These are phyloP conservation scores for Scaptomyza caliginosa DNA, from an alignment of 2,888 invertebrate genomes.

Conservation along the genomic window DNA sequence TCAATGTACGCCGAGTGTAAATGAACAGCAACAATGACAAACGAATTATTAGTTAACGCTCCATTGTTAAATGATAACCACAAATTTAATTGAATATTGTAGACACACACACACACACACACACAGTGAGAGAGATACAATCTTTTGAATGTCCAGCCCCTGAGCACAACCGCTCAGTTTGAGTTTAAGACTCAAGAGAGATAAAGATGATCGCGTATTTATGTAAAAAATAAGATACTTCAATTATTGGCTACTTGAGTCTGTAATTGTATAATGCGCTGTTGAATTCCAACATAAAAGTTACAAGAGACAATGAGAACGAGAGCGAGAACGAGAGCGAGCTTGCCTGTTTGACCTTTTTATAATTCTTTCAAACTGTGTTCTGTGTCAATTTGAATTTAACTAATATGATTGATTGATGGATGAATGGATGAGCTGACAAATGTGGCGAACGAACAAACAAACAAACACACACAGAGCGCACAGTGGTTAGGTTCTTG, in stretches of 20 bases:
- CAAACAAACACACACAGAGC: neutral
- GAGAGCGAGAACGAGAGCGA: neutral
- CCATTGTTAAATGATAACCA: conserved; percentile 71
- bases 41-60: conserved; percentile 50
- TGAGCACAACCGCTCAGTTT: conserved; percentile 11
- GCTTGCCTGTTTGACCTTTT: conserved; percentile 20
- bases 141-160: no score
- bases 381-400: conserved; percentile 38
- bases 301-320: neutral
- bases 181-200: conserved; percentile 21
- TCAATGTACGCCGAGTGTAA: conserved; percentile 34
- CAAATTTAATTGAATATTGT: conserved; percentile 68
- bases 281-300: conserved; percentile 8
- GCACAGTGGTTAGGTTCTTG: conserved; percentile 20
- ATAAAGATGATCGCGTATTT: conserved; percentile 5
- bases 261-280: conserved; percentile 34
- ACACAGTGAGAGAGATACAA: no score
- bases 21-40: conserved; percentile 43
- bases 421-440: conserved; percentile 27
- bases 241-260: conserved; percentile 54
- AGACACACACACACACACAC: conserved; percentile 17
- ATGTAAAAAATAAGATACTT: neutral
- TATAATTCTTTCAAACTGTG: conserved; percentile 23
- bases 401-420: conserved; percentile 45
- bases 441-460: conserved; percentile 10